Percentiles rank a stretch among this genome's conserved stretches.
phyloP scores from a whole-genome alignment of 2,113 vertebrate genomes.

The Odontophorus gujanensis region DNA sequence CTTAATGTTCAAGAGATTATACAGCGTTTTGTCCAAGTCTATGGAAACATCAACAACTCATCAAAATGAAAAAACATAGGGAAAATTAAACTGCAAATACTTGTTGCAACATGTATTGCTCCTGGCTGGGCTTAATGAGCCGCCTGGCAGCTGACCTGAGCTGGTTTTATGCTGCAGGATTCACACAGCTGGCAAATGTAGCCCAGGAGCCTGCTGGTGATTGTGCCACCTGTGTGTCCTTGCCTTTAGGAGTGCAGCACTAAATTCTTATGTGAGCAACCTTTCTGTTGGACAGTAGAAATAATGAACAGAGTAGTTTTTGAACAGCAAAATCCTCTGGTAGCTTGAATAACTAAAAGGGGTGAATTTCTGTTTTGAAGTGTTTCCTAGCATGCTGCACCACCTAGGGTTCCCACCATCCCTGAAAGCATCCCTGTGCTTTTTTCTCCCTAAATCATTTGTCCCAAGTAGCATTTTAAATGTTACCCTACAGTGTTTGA shows the following conservation, averaged over 20 bases:
- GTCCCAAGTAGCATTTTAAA: background rate
- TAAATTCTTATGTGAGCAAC: background rate
- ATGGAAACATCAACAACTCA: background rate
- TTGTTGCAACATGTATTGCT: background rate
- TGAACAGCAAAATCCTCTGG: background rate
- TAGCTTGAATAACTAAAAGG: background rate
- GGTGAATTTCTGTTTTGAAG: background rate
- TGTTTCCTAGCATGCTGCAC: background rate
- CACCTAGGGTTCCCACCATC: background rate
- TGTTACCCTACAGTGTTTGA: background rate
- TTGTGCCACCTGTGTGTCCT: accelerated
- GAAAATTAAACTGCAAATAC: background rate
- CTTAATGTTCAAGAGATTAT: background rate
- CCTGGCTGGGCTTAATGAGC: accelerated
- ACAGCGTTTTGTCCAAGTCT: background rate
- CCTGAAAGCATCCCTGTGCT: too few relatives aligned
- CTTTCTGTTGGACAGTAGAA: background rate
- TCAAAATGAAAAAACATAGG: background rate
- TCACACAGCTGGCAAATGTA: accelerated
- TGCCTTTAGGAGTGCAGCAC: background rate
- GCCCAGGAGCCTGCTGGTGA: background rate
- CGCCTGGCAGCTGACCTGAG: too few relatives aligned
- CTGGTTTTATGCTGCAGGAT: accelerated
- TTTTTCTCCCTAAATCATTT: background rate
- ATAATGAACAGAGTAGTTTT: too few relatives aligned